Percentiles rank a stretch among this genome's conserved stretches.
phyloP scores from a whole-genome alignment of 2,113 vertebrate species.

The Etheostoma cragini region DNA sequence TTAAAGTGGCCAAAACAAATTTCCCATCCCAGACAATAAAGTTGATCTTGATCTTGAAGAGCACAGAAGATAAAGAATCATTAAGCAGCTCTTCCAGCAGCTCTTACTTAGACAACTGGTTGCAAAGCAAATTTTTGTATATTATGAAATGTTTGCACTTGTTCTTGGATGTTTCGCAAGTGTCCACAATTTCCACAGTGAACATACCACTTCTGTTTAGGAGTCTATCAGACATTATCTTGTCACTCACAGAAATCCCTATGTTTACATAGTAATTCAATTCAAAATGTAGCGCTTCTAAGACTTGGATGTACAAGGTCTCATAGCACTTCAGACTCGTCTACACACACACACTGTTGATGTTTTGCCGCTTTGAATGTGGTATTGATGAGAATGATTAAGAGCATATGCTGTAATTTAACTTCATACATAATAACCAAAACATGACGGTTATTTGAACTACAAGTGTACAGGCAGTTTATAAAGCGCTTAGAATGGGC shows the following conservation, averaged over 20 bases:
- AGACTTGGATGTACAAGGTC: slow-evolving; percentile 4
- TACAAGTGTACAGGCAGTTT: not conserved
- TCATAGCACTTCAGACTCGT: slow-evolving; percentile 5
- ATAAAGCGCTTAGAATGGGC: not conserved
- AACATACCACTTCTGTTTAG: not conserved
- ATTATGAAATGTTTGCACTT: not conserved
- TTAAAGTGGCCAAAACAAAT: not conserved
- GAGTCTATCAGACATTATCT: not conserved
- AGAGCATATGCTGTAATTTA: not conserved
- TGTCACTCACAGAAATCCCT: not conserved
- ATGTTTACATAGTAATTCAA: not conserved
- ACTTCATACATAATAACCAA: not conserved
- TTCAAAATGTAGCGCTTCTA: not conserved
- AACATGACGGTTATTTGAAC: not conserved
- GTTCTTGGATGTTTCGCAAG: not conserved
- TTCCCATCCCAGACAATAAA: too few relatives aligned
- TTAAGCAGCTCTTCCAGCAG: not conserved
- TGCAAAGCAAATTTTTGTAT: not conserved
- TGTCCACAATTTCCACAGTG: not conserved
- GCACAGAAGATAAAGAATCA: not conserved
- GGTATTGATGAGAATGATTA: not conserved
- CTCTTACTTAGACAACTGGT: not conserved
- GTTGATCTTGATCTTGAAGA: not conserved
- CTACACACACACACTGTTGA: not conserved
- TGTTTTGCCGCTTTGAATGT: slow-evolving; percentile 9